These are phyloP conservation scores for Mustela nigripes DNA, from an alignment of 2,113 vertebrate genomes.

Conservation along the genomic window DNA sequence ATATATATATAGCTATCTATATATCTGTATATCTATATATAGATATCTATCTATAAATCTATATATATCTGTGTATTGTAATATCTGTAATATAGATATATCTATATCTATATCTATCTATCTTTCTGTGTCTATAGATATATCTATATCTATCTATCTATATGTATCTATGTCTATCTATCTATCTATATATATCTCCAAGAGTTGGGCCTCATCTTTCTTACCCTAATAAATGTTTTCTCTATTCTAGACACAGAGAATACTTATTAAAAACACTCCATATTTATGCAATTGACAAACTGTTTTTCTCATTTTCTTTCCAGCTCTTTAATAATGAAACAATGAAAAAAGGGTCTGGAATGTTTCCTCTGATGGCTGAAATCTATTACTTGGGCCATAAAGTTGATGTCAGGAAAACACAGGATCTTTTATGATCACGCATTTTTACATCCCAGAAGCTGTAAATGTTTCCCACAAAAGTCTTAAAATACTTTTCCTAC, in stretches of 20 bases:
- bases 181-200: background rate
- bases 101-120: too few relatives aligned
- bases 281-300: background rate
- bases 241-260: conserved; percentile 17
- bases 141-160: too few relatives aligned
- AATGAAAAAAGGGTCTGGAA: background rate
- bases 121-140: too few relatives aligned
- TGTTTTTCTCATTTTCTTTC: conserved; percentile 36
- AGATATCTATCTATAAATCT: background rate
- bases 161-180: too few relatives aligned
- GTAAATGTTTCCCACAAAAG: conserved; percentile 22
- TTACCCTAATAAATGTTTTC: background rate
- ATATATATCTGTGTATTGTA: background rate
- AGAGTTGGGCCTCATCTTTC: background rate
- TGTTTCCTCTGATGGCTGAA: conserved; percentile 57
- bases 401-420: conserved; percentile 58
- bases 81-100: background rate
- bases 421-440: conserved; percentile 32
- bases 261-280: background rate
- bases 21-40: too few relatives aligned
- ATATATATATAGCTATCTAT: background rate
- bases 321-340: conserved; percentile 43
- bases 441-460: conserved; percentile 46
- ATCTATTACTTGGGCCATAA: conserved; percentile 57
- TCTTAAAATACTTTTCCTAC: background rate